These are phyloP conservation scores for human (Homo sapiens) DNA, from an alignment of 2,113 vertebrate species.

Conservation along the genomic window GRCh38 chr14:26780001-26780500, in stretches of 20 bases:
- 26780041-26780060: not conserved
- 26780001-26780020: not conserved
- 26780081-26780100: not conserved
- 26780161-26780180: not conserved
- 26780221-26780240: not conserved
- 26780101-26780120: not conserved
- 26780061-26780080: not conserved
- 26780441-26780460: not conserved
- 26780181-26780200: not conserved
- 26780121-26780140: not conserved
- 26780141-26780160: not conserved
- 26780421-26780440: not conserved
- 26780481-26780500: not conserved
- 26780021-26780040: not conserved
- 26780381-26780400: not conserved
- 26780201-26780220: not conserved
- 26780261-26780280: not conserved
- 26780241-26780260: slow-evolving; percentile 14
- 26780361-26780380: not conserved
- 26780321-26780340: not conserved
- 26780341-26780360: not conserved
- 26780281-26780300: not conserved
- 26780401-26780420: not conserved
- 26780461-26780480: not conserved
- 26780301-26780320: not conserved